Percentiles rank a stretch among this genome's conserved stretches.
Conservation (phyloP, 1,140 invertebrate genomes). For the Dufourea novaeangliae region DNA sequence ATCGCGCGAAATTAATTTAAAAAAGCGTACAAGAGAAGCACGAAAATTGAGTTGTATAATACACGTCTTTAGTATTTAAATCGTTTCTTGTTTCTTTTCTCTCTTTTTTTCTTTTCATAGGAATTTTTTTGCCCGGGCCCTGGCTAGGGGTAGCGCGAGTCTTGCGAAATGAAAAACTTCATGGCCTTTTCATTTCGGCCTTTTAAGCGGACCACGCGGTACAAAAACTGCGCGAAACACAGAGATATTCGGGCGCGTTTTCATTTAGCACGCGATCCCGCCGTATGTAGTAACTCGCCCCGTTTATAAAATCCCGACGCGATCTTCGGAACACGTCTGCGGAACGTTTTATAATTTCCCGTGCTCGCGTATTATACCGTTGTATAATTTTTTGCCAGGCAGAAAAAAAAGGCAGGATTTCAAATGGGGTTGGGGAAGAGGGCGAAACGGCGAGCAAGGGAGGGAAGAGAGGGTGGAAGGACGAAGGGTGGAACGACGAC, state of each 20-base stretch:
- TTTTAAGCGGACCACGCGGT: conserved; percentile 19
- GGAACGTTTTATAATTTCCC: conserved; percentile 52
- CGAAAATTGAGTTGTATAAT: background rate
- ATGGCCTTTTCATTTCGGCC: conserved; percentile 23
- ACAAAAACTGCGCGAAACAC: conserved; percentile 2
- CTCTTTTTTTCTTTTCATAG: background rate
- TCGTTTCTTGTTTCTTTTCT: background rate
- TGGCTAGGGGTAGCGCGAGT: background rate
- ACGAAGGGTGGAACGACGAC: background rate
- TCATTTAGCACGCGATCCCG: conserved; percentile 10
- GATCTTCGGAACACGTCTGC: conserved; percentile 54
- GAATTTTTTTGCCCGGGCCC: background rate
- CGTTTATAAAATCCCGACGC: conserved; percentile 40
- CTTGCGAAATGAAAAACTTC: conserved; percentile 47
- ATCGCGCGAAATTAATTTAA: background rate
- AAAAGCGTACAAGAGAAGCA: background rate
- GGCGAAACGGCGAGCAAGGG: background rate
- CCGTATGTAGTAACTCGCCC: background rate
- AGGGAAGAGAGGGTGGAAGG: background rate
- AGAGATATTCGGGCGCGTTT: conserved; percentile 20
- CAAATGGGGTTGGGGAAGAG: background rate
- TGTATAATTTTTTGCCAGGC: conserved; percentile 52
- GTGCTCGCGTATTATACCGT: conserved; percentile 56
- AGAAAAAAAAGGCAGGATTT: conserved; percentile 33
- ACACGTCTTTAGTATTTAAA: conserved; percentile 16